Base-by-base conservation (phyloP, 1,140 invertebrate species). In the Calephelis nemesis region DNA sequence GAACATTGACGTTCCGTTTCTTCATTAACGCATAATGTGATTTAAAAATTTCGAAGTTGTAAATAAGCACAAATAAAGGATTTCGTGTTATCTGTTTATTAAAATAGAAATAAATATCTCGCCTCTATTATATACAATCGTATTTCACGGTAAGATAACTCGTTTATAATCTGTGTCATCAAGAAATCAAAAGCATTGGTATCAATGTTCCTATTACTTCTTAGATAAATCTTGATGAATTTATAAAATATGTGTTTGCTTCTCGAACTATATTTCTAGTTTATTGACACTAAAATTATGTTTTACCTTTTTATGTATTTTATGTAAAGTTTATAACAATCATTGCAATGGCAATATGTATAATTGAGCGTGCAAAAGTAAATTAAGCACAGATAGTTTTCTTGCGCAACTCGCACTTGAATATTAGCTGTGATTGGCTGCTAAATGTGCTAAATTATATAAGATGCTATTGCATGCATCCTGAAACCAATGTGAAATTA, bases 401-500 rank as follows among this genome's bases (percentile, higher is more conserved):
- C 30, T 60, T 60, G 54, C 54, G 19, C 39, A 60, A 30, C 54
- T 60, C 10, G n/a, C 54, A 60, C 54, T 39, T 40, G 30, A 60
- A 60, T 7, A 15, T 60, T 12, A 60, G 54, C 39, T 60, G 54
- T 60, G 11, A 60, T 60, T 60, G 54, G 54, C 30, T 40, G 30
- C 12, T 4, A n/a, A 60, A n/a, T 39, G 4, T 40, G 11, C 11
- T 11, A 58, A 39, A 58, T 39, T 58, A 39, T 58, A 40, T n/a
- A 40, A 10, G n/a, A 40, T 60, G 39, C 0, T 11, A 60, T 40
- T 60, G 30, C 54, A 40, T 7, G n/a, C 39, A 7, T 40, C 12
- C 30, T 40, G 19, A 39, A 60, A 60, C 54, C 30, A 60, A 60
- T 60, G 54, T 60, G 54, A 60, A 60, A 60, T 60, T 60, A 60